Percentiles rank a stretch among this genome's conserved stretches.
These are phyloP conservation scores for Pollenia griseotomentosa DNA, from an alignment of 2,888 invertebrate genomes.

Conservation along the genomic window DNA sequence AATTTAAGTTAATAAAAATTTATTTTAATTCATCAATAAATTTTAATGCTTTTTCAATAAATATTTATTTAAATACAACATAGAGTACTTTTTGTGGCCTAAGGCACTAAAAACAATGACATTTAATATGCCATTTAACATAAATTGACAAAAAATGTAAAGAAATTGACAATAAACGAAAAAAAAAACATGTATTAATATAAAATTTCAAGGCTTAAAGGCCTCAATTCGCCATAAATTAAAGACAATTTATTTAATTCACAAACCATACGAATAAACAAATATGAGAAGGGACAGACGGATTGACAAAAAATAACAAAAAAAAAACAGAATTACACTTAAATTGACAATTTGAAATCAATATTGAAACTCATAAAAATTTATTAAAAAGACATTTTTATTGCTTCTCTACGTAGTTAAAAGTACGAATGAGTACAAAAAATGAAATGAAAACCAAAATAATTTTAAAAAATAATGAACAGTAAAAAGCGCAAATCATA, in stretches of 20 bases:
- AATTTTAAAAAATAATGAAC: slow-evolving; percentile 1
- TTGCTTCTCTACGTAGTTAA: slow-evolving; percentile 54
- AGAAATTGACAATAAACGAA: slow-evolving; percentile 36
- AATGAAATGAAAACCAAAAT: neutral
- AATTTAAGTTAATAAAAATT: neutral
- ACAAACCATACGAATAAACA: neutral
- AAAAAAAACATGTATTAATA: slow-evolving; percentile 29
- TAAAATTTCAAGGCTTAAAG: slow-evolving; percentile 53
- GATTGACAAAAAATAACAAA: neutral
- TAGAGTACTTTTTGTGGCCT: neutral
- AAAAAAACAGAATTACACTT: slow-evolving; percentile 36
- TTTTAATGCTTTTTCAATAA: slow-evolving; percentile 16
- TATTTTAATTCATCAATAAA: slow-evolving; percentile 4
- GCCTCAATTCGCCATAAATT: slow-evolving; percentile 64
- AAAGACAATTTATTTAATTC: slow-evolving; percentile 58
- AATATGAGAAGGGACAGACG: neutral
- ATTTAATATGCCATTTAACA: slow-evolving; percentile 58
- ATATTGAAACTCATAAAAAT: slow-evolving; percentile 69
- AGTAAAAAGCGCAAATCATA: slow-evolving; percentile 27
- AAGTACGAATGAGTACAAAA: slow-evolving; percentile 17
- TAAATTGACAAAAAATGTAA: slow-evolving; percentile 41
- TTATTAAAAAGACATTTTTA: slow-evolving; percentile 66
- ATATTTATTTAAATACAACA: slow-evolving; percentile 9
- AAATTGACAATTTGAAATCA: slow-evolving; percentile 66
- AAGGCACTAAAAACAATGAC: slow-evolving; percentile 23